A percentile compares a stretch with the other conserved stretches of the same genome.
phyloP scores from a whole-genome alignment of 2,888 invertebrate species.

The Orchesellides sinensis region DNA sequence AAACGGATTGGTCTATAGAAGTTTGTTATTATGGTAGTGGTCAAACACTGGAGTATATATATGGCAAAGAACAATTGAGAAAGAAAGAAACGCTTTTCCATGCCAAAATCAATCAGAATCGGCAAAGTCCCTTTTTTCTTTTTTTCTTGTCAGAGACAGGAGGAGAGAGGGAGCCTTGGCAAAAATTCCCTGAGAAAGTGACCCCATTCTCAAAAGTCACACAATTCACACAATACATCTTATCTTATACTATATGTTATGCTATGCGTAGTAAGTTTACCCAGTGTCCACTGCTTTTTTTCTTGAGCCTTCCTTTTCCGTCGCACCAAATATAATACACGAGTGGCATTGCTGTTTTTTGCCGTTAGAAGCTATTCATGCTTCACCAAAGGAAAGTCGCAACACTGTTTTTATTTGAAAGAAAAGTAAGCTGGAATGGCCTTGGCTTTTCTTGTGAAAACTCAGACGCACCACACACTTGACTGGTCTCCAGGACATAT shows the following conservation, averaged over 20 bases:
- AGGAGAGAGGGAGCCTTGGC: no score
- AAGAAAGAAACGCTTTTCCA: constrained; percentile 43
- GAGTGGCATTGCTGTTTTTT: neutral
- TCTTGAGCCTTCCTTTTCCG: constrained; percentile 13
- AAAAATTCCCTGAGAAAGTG: constrained; percentile 40
- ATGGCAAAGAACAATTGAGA: constrained; percentile 50
- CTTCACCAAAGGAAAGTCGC: neutral
- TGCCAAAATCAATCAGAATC: constrained; percentile 64
- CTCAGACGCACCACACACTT: no score
- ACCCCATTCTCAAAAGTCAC: constrained; percentile 64
- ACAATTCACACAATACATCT: constrained; percentile 61
- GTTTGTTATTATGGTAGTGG: constrained; percentile 1
- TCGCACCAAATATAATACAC: neutral
- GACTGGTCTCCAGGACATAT: no score
- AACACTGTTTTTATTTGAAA: neutral
- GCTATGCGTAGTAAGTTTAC: neutral
- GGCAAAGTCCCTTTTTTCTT: constrained; percentile 24
- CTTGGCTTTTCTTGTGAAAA: no score
- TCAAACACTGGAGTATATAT: constrained; percentile 34
- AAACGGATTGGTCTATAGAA: constrained; percentile 7
- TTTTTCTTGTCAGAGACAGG: constrained; percentile 19
- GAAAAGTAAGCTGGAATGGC: no score
- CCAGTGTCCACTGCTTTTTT: constrained; percentile 29
- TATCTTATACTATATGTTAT: no score
- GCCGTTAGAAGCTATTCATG: neutral